phyloP scores from a whole-genome alignment of 2,888 invertebrate species.

The Polyommatus icarus region DNA sequence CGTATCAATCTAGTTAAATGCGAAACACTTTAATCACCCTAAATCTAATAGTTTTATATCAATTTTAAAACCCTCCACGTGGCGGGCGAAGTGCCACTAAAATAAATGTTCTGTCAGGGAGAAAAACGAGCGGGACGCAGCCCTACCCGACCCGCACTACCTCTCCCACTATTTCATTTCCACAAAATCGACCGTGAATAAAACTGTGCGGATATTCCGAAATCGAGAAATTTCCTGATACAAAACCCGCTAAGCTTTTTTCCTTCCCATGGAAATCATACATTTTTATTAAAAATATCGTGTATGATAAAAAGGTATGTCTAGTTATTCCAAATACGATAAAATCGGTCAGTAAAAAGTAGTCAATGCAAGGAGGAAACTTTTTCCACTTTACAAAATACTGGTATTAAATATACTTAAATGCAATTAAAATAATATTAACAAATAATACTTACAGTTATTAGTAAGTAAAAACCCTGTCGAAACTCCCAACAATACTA shows the following conservation, averaged over 20 bases:
- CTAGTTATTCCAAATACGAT: no score
- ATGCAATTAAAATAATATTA: not conserved
- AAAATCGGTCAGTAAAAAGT: not conserved
- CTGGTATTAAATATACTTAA: not conserved
- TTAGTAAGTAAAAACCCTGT: slow-evolving; percentile 80
- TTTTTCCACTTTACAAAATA: no score
- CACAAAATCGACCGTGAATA: slow-evolving; percentile 55
- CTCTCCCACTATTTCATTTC: slow-evolving; percentile 51
- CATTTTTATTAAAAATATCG: not conserved
- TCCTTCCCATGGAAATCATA: not conserved
- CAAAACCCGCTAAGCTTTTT: not conserved
- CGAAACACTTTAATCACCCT: slow-evolving; percentile 44
- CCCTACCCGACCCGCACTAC: slow-evolving; percentile 46
- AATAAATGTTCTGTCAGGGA: slow-evolving; percentile 78
- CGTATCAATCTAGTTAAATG: not conserved
- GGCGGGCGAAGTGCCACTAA: slow-evolving; percentile 70
- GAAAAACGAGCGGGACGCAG: slow-evolving; percentile 71
- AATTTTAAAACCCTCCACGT: slow-evolving; percentile 70
- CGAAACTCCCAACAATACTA: slow-evolving; percentile 78
- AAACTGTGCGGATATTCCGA: slow-evolving; percentile 36
- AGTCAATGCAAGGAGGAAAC: no score
- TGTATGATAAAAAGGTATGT: no score
- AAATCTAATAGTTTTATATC: slow-evolving; percentile 64
- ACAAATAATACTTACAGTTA: slow-evolving; percentile 74
- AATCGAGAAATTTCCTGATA: not conserved